Base-by-base conservation (phyloP, 2,888 invertebrate species). In the Tholera decimalis region DNA sequence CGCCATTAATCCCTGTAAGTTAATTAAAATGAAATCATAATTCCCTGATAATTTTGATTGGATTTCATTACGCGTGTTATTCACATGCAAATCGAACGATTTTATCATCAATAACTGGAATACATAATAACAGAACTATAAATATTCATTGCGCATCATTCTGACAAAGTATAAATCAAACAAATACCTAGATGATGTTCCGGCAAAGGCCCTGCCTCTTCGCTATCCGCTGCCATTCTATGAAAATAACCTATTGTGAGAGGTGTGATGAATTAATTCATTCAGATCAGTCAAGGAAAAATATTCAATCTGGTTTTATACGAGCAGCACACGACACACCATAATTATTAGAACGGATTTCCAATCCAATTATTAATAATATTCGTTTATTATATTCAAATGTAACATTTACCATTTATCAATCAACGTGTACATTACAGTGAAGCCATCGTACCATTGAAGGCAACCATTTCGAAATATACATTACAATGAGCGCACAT, bases 161-260 rank as follows among this genome's bases (percentile, higher is more conserved):
- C 39, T 73, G 55, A 80, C 66, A 58, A 73, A 78, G 76, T 78
- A 80, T 76, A 63, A 73, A 66, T 73, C 51, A 71, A 57, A 67
- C 26, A 50, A 59, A 35, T 28, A n/a, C n/a, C n/a, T 44, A 54
- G 44, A n/a, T 13, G 39, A 61, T 28, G 68, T 49, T 57, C 46
- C 47, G 49, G 26, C 28, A 30, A 56, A 58, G 30, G 56, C 41
- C 26, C 13, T 39, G 9, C 9, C 24, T 18, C 47, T 20, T 22
- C 22, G 54, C 24, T 13, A 33, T 5, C 39, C 11, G 15, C 26
- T 43, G 18, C 20, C 30, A 49, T 49, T 13, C 33, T 20, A 26
- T 46, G 46, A 18, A 47, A 46, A 44, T 47, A 61, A 66, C 43
- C 30, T 37, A 60, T 70, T 59, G 58, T 49, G 30, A 51, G 39